Percentiles rank a stretch among this genome's conserved stretches.
These are phyloP conservation scores for Tortrix viridana DNA, from an alignment of 2,888 invertebrate species.

Conservation along the genomic window DNA sequence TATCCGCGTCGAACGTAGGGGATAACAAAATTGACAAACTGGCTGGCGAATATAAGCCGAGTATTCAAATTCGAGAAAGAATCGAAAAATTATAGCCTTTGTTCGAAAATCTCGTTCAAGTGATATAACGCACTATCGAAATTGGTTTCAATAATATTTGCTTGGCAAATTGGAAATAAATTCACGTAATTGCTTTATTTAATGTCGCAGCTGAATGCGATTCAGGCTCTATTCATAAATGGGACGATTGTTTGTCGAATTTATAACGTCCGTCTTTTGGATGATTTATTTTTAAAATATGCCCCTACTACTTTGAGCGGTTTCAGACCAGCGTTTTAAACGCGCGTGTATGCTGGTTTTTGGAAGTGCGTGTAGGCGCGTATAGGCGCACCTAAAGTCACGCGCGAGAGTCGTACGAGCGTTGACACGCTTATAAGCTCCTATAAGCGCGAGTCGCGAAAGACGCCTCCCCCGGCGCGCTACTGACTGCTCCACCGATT, in stretches of 20 bases:
- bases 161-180: conserved; percentile 70
- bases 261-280: conserved; percentile 23
- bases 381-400: too few relatives aligned
- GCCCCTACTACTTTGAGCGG: too few relatives aligned
- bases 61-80: conserved; percentile 71
- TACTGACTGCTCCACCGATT: too few relatives aligned
- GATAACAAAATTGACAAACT: conserved; percentile 55
- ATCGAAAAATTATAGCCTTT: conserved; percentile 67
- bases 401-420: too few relatives aligned
- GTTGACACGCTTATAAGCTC: too few relatives aligned
- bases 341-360: too few relatives aligned
- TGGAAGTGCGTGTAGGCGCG: too few relatives aligned
- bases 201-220: conserved; percentile 59
- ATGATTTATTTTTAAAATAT: conserved; percentile 17
- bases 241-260: conserved; percentile 44
- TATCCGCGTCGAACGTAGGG: conserved; percentile 47
- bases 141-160: conserved; percentile 78
- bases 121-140: conserved; percentile 72
- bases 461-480: too few relatives aligned
- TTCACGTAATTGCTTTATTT: conserved; percentile 70
- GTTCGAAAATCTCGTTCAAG: conserved; percentile 68
- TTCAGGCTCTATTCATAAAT: conserved; percentile 46
- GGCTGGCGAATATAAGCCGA: conserved; percentile 66
- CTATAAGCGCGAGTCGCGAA: too few relatives aligned
- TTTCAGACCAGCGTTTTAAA: too few relatives aligned